Base-by-base conservation (phyloP, 2,888 invertebrate genomes). In the Fabriciana adippe region DNA sequence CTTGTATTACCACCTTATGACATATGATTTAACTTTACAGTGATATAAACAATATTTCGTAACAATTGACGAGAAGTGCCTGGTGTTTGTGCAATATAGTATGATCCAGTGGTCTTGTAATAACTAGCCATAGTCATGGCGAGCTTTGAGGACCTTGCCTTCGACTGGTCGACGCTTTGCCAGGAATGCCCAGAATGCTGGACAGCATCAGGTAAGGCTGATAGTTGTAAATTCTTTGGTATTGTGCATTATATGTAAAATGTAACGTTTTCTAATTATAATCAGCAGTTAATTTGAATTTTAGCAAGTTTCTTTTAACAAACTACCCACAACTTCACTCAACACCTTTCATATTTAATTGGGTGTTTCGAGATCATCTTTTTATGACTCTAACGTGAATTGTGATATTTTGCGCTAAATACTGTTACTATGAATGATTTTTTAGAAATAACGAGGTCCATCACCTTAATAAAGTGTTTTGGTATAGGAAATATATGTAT, bases 131-230 rank as follows among this genome's bases (percentile, higher is more conserved):
- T 79, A 80, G 71, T 64, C 70, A 95, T 95, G 95, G 95, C 95
- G 79, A 94, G 93, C 83, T 94, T 94, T 84, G 90, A 93, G 79
- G 95, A 95, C 81, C 92, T 95, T 77, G 90, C 94, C 80, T 92
- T 93, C 82, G 95, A 95, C 83, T 95, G 95, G 95, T 92, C 92
- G 75, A 88, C 93, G 83, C 91, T 95, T 67, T 94, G 94, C 81
- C 94, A 94, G 86, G 94, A 94, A 73, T 94, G 93, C 74, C 89
- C 93, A 31, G 94, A 94, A 76, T 94, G 93, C 84, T 95, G 95
- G 95, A 94, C 94, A 47, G 79, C 88, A 45, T 90, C 93, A 90
- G 95, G 95, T 95, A 80, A 93, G 93, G 35, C 80, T 80, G 2
- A 3, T 13, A 13, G 31, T 48, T 59, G n/a, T 26, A 83, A 76